Evolutionary conservation across 2,113 vertebrate species (phyloP).

Genomic region (Phalacrocorax brasilianus): DNA sequence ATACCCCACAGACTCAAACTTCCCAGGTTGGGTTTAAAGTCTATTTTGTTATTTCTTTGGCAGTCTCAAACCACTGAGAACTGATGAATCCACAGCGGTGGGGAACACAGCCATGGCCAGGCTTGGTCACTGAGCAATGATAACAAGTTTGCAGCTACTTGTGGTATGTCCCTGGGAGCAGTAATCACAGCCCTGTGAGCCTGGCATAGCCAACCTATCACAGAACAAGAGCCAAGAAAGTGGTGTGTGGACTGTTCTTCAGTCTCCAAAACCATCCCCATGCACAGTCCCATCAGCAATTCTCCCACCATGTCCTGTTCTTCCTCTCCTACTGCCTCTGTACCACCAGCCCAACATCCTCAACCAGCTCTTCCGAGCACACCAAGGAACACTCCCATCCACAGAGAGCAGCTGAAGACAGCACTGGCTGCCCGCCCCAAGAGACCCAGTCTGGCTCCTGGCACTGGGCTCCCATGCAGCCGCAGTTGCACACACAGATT

Average conservation of each 20-base stretch:
- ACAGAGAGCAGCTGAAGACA: not conserved
- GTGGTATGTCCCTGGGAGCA: not conserved
- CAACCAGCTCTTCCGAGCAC: not conserved
- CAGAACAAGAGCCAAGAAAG: not conserved
- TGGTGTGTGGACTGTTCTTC: rapidly evolving
- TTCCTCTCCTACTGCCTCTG: not conserved
- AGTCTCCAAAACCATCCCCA: rapidly evolving
- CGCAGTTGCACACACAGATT: not conserved
- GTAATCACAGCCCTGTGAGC: rapidly evolving
- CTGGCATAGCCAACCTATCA: rapidly evolving
- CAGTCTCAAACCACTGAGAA: not conserved
- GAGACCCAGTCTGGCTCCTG: not conserved
- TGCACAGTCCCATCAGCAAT: not conserved
- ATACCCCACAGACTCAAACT: not conserved
- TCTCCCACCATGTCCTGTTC: not conserved
- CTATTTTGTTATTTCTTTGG: not conserved
- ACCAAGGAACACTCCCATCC: not conserved
- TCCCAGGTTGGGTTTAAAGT: not conserved
- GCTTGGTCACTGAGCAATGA: not conserved
- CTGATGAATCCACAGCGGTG: not conserved
- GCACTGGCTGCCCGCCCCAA: not conserved
- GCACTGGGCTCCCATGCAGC: not conserved
- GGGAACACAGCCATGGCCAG: not conserved
- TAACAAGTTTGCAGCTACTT: not conserved
- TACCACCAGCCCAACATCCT: no score